Conservation (phyloP, 2,888 invertebrate genomes). For the Nomada hirtipes region DNA sequence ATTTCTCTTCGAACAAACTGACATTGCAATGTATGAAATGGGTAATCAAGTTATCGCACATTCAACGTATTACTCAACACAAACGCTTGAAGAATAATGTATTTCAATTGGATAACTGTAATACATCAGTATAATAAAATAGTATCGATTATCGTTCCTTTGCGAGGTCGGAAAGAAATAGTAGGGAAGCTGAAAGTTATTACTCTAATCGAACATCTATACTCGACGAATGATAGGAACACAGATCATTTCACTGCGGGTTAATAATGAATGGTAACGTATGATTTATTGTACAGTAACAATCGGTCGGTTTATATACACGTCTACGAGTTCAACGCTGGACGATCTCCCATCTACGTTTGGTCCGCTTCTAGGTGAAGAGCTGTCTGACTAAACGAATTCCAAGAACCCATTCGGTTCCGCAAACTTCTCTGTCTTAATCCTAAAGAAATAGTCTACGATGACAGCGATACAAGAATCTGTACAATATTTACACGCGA, state of each 20-base stretch:
- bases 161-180: not conserved
- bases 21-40: not conserved
- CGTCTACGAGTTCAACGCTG: slow-evolving; percentile 50
- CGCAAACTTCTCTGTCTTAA: slow-evolving; percentile 23
- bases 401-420: slow-evolving; percentile 40
- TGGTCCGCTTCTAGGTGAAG: slow-evolving; percentile 66
- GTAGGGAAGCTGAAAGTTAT: not conserved
- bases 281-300: slow-evolving; percentile 63
- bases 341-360: slow-evolving; percentile 56
- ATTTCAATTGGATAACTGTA: not conserved
- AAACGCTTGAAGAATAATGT: not conserved
- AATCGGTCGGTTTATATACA: slow-evolving; percentile 61
- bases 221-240: slow-evolving; percentile 24
- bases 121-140: not conserved
- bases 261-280: slow-evolving; percentile 48
- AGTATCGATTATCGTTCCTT: not conserved
- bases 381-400: slow-evolving; percentile 53
- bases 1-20: not conserved
- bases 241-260: slow-evolving; percentile 3
- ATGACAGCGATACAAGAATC: slow-evolving; percentile 46
- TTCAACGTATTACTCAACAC: not conserved
- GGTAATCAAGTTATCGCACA: not conserved
- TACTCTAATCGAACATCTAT: slow-evolving; percentile 19
- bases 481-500: slow-evolving; percentile 63
- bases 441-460: slow-evolving; percentile 40